Evolutionary conservation across 2,888 invertebrate genomes (phyloP), one percentile per base, ranked within the genome.

Genomic region (Hyles lineata): DNA sequence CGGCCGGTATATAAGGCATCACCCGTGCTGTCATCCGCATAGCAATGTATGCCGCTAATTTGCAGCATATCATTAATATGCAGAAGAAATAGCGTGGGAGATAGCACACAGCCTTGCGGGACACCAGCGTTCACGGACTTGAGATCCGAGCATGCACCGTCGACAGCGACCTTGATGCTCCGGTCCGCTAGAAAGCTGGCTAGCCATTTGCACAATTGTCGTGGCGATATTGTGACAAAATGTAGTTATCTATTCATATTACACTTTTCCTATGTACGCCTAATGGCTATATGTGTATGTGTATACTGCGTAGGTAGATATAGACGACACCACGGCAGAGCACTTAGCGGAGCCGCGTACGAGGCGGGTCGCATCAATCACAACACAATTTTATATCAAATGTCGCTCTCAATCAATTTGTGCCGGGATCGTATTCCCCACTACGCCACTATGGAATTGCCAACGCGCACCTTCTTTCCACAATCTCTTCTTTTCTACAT

Each of bases 351-450:
- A 83, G 86, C 86, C 80, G 84, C 87, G 86, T 87, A 85, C 86
- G 90, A 88, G 89, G 90, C 90, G 88, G 92, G 89, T 89, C 92
- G 90, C 94, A 94, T 94, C 94, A 94, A 94, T 94, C 94, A 94
- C 93, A 90, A 91, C 93, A 92, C 93, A 92, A 92, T 94, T 94
- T 94, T 94, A 94, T 94, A 94, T 94, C 94, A 94, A 93, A 94
- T 94, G 93, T 93, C 93, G 92, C 92, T 93, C 89, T 94, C 94
- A 93, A 94, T 94, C 94, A 93, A 94, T 94, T 94, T 93, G 93
- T 89, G 90, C 87, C 83, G 80, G 89, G 91, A 92, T 94, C 94
- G 90, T 90, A 89, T 94, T 93, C 87, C 90, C 83, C 85, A 85
- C 90, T 87, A 89, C 80, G 55, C 63, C 58, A 72, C 63, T 72